These are phyloP conservation scores for Anguilla anguilla DNA, from an alignment of 2,797 vertebrate genomes.

Conservation along the genomic window DNA sequence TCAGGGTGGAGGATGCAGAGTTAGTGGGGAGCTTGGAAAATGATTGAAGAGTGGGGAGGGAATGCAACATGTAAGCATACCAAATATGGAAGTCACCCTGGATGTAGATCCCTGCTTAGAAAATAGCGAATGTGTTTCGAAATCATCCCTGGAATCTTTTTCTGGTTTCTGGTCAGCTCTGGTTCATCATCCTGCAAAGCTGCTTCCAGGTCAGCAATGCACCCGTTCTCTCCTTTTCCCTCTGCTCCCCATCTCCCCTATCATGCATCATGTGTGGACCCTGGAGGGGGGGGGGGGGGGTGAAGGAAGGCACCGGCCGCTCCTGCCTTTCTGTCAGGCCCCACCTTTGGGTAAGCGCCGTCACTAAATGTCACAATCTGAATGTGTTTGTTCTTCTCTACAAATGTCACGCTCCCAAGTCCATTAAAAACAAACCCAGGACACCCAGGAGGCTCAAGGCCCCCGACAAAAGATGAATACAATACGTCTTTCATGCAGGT, in stretches of 20 bases:
- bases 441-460: background rate
- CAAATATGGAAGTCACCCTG: background rate
- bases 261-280: background rate
- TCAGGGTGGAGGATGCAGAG: no score
- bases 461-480: background rate
- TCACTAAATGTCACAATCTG: conserved; percentile 4
- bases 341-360: background rate
- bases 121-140: background rate
- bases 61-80: background rate
- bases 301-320: background rate
- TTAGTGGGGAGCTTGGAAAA: no score
- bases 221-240: background rate
- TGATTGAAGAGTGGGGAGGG: no score
- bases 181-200: background rate
- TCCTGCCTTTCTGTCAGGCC: background rate
- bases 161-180: background rate
- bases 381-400: background rate
- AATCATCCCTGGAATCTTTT: background rate
- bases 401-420: background rate
- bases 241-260: background rate
- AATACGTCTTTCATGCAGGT: background rate
- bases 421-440: background rate
- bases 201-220: background rate
- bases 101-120: background rate
- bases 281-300: background rate